phyloP scores from a whole-genome alignment of 2,113 vertebrate genomes.

The Riparia riparia region DNA sequence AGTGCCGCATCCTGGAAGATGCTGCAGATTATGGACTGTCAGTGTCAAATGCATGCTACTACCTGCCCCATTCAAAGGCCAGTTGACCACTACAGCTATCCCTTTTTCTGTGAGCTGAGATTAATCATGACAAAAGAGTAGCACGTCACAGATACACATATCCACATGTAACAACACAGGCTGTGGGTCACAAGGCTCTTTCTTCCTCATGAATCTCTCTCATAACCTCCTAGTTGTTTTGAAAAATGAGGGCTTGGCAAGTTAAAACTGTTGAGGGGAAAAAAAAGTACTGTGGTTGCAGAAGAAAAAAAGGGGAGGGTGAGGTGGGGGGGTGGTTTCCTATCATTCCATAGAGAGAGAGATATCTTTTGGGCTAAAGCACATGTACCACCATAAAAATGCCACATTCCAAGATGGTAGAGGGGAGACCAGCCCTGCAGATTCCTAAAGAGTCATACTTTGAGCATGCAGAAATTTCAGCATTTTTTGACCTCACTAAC shows the following conservation, averaged over 20 bases:
- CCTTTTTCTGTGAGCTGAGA: neutral
- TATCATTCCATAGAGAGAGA: neutral
- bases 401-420: neutral
- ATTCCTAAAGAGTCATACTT: neutral
- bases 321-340: neutral
- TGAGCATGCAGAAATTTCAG: neutral
- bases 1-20: neutral
- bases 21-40: neutral
- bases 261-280: neutral
- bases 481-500: constrained; percentile 15
- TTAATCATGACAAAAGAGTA: neutral
- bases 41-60: neutral
- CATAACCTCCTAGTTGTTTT: neutral
- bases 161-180: neutral
- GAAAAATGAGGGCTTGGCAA: neutral
- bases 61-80: neutral
- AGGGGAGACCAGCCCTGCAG: neutral
- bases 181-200: neutral
- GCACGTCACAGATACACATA: neutral
- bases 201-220: neutral
- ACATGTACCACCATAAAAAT: neutral
- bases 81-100: neutral
- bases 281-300: neutral
- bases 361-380: neutral
- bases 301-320: neutral